phyloP scores from a whole-genome alignment of 1,140 invertebrate genomes.

The Aricia agestis region DNA sequence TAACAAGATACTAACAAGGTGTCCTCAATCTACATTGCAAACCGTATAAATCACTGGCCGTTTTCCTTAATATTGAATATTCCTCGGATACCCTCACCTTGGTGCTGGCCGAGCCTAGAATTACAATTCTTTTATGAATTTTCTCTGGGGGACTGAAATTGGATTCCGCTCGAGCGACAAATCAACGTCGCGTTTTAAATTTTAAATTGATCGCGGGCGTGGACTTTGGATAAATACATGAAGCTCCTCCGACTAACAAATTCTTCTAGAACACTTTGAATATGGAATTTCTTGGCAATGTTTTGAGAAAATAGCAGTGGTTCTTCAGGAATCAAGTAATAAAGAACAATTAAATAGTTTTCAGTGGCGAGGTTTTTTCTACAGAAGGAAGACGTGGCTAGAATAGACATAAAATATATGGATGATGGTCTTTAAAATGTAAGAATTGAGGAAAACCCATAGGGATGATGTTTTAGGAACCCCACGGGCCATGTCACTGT shows the following conservation, averaged over 20 bases:
- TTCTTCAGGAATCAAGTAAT: too few species aligned
- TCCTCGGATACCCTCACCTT: background rate
- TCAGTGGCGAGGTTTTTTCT: too few species aligned
- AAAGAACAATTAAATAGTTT: too few species aligned
- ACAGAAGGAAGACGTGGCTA: too few species aligned
- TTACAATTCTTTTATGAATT: slow-evolving; percentile 1
- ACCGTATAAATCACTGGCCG: background rate
- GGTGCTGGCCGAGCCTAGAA: background rate
- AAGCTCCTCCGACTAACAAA: background rate
- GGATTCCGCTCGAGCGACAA: background rate
- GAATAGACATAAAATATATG: too few species aligned
- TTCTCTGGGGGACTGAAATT: background rate
- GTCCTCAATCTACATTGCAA: background rate
- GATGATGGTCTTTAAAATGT: too few species aligned
- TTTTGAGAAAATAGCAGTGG: background rate
- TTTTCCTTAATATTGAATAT: slow-evolving; percentile 9
- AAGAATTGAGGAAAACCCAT: too few species aligned
- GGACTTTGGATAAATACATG: background rate
- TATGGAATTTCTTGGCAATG: background rate
- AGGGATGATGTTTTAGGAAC: too few species aligned
- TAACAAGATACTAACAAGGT: background rate
- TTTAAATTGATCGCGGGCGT: background rate
- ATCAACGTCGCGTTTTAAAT: slow-evolving; percentile 10
- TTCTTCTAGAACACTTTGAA: background rate
- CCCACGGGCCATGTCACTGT: too few species aligned